Conservation (phyloP, 1,140 invertebrate genomes). For the Musca domestica region DNA sequence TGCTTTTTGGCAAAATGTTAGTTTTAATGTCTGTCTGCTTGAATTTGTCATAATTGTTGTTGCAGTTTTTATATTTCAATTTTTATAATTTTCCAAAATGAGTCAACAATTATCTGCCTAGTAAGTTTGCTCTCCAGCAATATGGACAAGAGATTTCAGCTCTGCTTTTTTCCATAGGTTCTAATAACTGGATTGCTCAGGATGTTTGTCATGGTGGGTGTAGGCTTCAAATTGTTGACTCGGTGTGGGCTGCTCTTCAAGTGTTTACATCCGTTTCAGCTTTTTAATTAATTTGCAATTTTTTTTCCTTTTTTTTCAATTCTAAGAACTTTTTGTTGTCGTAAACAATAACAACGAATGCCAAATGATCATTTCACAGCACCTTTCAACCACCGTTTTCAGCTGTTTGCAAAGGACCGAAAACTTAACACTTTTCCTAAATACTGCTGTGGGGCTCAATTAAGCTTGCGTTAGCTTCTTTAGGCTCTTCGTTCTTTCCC, state of each 20-base stretch:
- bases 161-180: not conserved
- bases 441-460: slow-evolving; percentile 15
- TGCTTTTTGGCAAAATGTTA: too few relatives aligned
- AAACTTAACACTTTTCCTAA: slow-evolving; percentile 10
- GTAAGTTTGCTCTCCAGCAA: slow-evolving; percentile 6
- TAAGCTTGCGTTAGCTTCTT: slow-evolving; percentile 1
- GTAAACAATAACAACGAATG: slow-evolving; percentile 5
- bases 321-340: not conserved
- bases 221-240: not conserved
- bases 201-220: not conserved
- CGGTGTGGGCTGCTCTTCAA: slow-evolving; percentile 4
- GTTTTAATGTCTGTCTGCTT: not conserved
- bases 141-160: not conserved
- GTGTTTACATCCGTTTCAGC: not conserved
- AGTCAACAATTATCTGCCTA: slow-evolving; percentile 25
- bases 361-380: not conserved
- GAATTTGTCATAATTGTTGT: not conserved
- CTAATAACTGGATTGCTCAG: too few relatives aligned
- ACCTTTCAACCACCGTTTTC: slow-evolving; percentile 4
- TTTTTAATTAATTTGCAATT: slow-evolving; percentile 19
- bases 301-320: not conserved
- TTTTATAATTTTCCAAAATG: slow-evolving; percentile 28
- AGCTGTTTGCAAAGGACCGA: not conserved
- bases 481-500: not conserved
- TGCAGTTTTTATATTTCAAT: not conserved